Evolutionary conservation across 1,140 invertebrate species (phyloP), one percentile per base, ranked within the genome.

Genomic region (Planococcus citri): DNA sequence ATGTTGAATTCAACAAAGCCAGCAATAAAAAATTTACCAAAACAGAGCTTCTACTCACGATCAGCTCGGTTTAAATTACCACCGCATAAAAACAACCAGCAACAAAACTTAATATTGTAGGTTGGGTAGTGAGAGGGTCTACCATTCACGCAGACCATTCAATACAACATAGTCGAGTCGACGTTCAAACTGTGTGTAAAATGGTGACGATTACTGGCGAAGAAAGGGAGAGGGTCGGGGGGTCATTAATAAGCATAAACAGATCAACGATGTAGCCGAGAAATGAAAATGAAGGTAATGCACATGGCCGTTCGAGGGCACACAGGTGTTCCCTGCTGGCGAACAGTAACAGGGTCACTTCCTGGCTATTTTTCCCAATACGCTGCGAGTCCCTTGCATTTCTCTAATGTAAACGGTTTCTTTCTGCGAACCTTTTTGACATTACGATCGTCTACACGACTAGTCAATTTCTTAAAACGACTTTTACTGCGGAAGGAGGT

Each of bases 381-480:
- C 22, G 20, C 2, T 9, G 10, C 60, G 6, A 10, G 22, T 20
- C 60, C 60, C 60, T 9, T 22, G 60, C 60, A 25, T 64, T 27
- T 64, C 60, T 25, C 60, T 64, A 24, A 27, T 25, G 21, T 25
- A 25, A 25, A 64, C 25, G 25, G 22, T 64, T 64, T 64, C 60
- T 2, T 24, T 27, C 22, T 25, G 60, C 21, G 25, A 24, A 24
- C 25, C 25, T 64, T 64, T 64, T 64, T 64, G 60, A 64, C 60
- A 64, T 64, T 64, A 64, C 25, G 20, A 64, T 14, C 60, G 22
- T 64, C 25, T 64, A 64, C 60, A 64, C 60, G 60, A 64, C 21
- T 64, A 64, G 22, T 64, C 60, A 64, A 64, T 64, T 64, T 64
- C 60, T 64, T 64, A 25, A 64, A 64, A 64, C 60, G 60, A 64